phyloP scores from a whole-genome alignment of 2,797 vertebrate genomes.

The Sebastes miniatus region DNA sequence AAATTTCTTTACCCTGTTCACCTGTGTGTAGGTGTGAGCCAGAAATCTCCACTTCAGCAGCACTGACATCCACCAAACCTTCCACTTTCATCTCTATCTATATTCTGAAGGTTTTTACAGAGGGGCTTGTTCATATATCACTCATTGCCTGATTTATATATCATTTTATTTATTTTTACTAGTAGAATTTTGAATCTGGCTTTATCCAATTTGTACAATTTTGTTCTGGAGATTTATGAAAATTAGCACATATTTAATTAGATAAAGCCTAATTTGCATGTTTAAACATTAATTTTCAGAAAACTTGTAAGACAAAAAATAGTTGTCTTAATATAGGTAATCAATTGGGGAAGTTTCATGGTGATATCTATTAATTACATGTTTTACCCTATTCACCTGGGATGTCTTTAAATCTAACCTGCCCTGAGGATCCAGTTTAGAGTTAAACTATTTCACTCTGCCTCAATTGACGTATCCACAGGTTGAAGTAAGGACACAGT shows the following conservation, averaged over 20 bases:
- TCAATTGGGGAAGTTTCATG: background rate
- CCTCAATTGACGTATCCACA: background rate
- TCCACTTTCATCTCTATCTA: no score
- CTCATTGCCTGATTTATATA: background rate
- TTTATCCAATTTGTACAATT: background rate
- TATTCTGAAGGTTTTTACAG: no score
- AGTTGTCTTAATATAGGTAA: background rate
- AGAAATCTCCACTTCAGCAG: no score
- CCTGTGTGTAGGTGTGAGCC: no score
- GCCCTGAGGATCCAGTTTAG: background rate
- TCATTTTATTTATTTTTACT: no score
- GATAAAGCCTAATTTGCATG: background rate
- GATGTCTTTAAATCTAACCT: background rate
- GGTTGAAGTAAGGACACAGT: constrained; percentile 10
- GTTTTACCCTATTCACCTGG: background rate
- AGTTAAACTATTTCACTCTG: background rate
- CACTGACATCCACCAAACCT: no score
- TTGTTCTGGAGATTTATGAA: background rate
- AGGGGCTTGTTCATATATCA: no score
- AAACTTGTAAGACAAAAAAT: background rate
- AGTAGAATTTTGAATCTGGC: background rate
- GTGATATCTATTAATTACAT: no score
- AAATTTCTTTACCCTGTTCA: no score
- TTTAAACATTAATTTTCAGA: background rate
- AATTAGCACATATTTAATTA: background rate